Evolutionary conservation across 1,140 invertebrate genomes (phyloP).

Genomic region (Saccostrea cuccullata): DNA sequence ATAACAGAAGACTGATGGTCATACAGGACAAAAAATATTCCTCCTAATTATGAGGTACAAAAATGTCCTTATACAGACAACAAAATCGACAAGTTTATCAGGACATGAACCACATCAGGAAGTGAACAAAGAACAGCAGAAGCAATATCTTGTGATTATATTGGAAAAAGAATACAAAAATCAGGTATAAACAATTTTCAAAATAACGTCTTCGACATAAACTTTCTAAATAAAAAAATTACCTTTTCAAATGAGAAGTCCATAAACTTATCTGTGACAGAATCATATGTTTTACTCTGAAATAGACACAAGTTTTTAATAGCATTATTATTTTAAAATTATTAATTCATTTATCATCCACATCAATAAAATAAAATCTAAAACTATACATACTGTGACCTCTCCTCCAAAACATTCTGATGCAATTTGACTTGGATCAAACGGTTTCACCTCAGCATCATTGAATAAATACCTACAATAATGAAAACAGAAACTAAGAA

Average conservation of each 20-base stretch:
- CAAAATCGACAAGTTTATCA: too few species aligned
- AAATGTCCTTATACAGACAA: too few species aligned
- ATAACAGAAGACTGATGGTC: too few species aligned
- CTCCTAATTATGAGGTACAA: too few species aligned
- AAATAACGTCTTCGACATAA: too few species aligned
- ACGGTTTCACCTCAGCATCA: conserved; percentile 96
- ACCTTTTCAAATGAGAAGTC: conserved; percentile 97
- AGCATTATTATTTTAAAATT: neutral
- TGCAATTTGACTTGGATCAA: conserved; percentile 95
- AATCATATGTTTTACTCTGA: conserved; percentile 96
- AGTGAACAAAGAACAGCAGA: too few species aligned
- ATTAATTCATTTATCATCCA: neutral
- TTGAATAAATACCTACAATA: conserved; percentile 89
- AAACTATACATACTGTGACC: conserved; percentile 86
- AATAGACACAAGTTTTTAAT: conserved; percentile 66
- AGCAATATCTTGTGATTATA: too few species aligned
- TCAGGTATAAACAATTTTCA: too few species aligned
- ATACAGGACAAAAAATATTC: too few species aligned
- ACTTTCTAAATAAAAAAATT: conserved; percentile 42
- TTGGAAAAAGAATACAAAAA: too few species aligned
- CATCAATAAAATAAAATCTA: neutral
- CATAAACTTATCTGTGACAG: conserved; percentile 97
- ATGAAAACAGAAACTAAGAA: too few species aligned
- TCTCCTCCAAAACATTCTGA: conserved; percentile 97
- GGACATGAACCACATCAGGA: too few species aligned